Evolutionary conservation across 2,113 vertebrate species (phyloP).

Genomic region (Uria aalge): DNA sequence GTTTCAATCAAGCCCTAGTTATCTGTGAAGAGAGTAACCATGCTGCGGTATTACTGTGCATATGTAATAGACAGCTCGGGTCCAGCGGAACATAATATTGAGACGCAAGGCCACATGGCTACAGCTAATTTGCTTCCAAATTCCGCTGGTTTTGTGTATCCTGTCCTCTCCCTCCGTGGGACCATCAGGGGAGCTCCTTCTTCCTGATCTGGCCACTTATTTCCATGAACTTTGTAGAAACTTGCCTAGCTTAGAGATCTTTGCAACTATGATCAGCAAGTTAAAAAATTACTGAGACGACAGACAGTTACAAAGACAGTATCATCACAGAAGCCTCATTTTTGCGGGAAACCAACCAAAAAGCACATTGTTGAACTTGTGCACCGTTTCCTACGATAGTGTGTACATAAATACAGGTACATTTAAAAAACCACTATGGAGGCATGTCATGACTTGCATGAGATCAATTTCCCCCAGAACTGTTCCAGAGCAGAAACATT

Average conservation of each 20-base stretch:
- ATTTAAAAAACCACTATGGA: background rate
- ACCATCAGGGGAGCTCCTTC: background rate
- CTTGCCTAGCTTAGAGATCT: background rate
- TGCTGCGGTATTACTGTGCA: background rate
- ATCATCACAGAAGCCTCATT: background rate
- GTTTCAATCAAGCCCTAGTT: background rate
- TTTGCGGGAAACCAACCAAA: constrained; percentile 1
- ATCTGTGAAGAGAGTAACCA: background rate
- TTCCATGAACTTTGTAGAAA: background rate
- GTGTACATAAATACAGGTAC: background rate
- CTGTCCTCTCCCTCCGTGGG: background rate
- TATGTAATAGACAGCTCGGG: background rate
- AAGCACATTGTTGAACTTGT: background rate
- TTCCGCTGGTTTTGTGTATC: background rate
- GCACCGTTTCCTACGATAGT: background rate
- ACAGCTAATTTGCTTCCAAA: background rate
- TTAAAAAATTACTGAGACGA: background rate
- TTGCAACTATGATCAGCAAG: background rate
- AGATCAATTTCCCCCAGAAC: background rate
- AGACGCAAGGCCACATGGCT: background rate
- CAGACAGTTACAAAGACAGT: background rate
- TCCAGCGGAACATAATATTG: background rate
- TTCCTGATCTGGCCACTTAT: background rate
- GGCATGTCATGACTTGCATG: background rate
- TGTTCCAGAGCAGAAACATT: background rate